Conservation (phyloP, 1,140 invertebrate species). For the Drosophila busckii region DNA sequence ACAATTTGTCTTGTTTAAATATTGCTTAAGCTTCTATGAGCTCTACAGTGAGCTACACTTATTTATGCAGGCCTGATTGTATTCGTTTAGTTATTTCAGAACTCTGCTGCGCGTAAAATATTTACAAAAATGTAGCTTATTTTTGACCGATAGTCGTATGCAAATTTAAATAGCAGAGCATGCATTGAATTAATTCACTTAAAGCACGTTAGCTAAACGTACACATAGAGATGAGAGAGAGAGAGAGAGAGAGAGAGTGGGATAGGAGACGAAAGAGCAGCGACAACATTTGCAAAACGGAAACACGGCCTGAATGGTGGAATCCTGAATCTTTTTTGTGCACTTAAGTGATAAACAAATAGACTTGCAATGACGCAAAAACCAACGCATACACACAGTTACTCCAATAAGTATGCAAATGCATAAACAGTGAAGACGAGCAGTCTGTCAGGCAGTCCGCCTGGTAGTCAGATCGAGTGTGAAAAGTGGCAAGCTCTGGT, state of each 20-base stretch:
- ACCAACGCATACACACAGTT: conserved; percentile 42
- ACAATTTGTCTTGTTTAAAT: too few species aligned
- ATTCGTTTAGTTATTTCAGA: too few species aligned
- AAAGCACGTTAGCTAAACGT: conserved; percentile 74
- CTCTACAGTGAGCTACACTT: too few species aligned
- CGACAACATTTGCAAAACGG: conserved; percentile 34
- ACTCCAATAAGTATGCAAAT: conserved; percentile 19
- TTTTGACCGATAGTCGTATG: conserved; percentile 2
- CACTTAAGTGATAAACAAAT: conserved; percentile 78
- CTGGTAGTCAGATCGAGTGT: conserved; percentile 70
- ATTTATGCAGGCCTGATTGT: too few species aligned
- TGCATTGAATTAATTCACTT: conserved; percentile 69
- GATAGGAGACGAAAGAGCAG: conserved; percentile 28
- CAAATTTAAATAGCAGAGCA: not conserved
- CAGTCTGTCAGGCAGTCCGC: conserved; percentile 19
- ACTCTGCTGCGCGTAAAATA: too few species aligned
- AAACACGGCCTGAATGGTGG: conserved; percentile 28
- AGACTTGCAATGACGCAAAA: conserved; percentile 52
- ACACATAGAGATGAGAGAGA: conserved; percentile 20
- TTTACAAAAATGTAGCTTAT: not conserved
- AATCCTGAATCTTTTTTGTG: conserved; percentile 67
- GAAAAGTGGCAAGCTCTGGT: conserved; percentile 66
- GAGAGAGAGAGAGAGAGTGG: conserved; percentile 25
- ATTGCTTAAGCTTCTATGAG: too few species aligned
- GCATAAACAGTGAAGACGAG: conserved; percentile 32